A percentile compares a stretch with the other conserved stretches of the same genome.
Evolutionary conservation across 2,888 invertebrate species (phyloP).

Genomic region (Oscheius onirici): DNA sequence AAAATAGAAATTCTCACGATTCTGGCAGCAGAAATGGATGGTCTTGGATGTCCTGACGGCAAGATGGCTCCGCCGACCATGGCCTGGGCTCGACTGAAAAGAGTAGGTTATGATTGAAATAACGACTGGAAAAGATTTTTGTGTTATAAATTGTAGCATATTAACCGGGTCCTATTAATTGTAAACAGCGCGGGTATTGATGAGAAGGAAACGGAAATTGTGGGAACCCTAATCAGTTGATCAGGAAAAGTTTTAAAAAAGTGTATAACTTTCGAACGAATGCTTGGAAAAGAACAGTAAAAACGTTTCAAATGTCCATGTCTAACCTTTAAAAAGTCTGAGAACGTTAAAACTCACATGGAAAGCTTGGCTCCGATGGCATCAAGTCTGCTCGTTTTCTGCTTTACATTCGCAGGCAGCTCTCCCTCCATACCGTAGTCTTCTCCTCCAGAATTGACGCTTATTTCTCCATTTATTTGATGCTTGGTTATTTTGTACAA

Average conservation of each 20-base stretch:
- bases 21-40: background rate
- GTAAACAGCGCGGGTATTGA: too few relatives aligned
- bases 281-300: too few relatives aligned
- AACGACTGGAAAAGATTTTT: background rate
- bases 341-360: background rate
- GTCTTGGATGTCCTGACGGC: background rate
- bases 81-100: constrained; percentile 15
- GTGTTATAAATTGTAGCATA: too few relatives aligned
- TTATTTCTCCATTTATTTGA: constrained; percentile 6
- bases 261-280: too few relatives aligned
- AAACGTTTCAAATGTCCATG: too few relatives aligned
- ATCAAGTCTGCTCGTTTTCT: constrained; percentile 22
- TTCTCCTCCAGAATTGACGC: background rate
- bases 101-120: background rate
- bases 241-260: too few relatives aligned
- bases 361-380: constrained; percentile 3
- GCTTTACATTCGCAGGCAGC: constrained; percentile 3
- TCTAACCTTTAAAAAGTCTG: too few relatives aligned
- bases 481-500: background rate
- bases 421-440: constrained; percentile 13
- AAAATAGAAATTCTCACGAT: background rate
- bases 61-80: background rate
- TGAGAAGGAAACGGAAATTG: too few relatives aligned
- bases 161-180: too few relatives aligned
- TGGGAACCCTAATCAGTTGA: too few relatives aligned